Evolutionary conservation across 2,797 vertebrate species (phyloP).

Genomic region (Tadarida brasiliensis): DNA sequence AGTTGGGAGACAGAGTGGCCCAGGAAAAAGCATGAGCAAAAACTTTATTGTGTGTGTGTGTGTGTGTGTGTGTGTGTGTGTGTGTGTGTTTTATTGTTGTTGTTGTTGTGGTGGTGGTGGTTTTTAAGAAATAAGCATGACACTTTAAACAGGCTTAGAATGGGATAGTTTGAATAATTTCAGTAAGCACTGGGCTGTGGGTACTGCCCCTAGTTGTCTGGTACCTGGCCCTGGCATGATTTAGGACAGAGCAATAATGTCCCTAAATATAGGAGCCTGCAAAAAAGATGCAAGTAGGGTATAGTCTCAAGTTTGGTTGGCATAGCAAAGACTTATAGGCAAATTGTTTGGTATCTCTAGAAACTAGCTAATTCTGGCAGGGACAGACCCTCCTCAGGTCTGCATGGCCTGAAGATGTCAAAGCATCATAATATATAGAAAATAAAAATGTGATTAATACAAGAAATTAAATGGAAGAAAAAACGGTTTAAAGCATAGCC

Average conservation of each 20-base stretch:
- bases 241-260: neutral
- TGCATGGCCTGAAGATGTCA: neutral
- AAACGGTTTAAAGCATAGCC: neutral
- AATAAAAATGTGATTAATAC: neutral
- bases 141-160: neutral
- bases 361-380: neutral
- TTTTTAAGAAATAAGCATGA: neutral
- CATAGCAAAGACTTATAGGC: too few species aligned
- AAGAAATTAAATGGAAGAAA: neutral
- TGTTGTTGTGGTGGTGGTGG: neutral
- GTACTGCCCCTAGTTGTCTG: neutral
- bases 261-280: neutral
- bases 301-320: neutral
- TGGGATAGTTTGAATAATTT: neutral
- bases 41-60: too few species aligned
- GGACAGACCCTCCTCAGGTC: neutral
- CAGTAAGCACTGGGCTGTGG: neutral
- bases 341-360: neutral
- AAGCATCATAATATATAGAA: too few species aligned
- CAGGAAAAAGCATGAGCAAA: neutral
- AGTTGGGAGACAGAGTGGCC: neutral
- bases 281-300: neutral
- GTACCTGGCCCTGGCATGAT: fast-evolving
- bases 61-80: too few species aligned
- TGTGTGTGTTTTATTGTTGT: too few species aligned